Conservation (phyloP, 2,888 invertebrate genomes). For the Dyspetes luteomarginatus region DNA sequence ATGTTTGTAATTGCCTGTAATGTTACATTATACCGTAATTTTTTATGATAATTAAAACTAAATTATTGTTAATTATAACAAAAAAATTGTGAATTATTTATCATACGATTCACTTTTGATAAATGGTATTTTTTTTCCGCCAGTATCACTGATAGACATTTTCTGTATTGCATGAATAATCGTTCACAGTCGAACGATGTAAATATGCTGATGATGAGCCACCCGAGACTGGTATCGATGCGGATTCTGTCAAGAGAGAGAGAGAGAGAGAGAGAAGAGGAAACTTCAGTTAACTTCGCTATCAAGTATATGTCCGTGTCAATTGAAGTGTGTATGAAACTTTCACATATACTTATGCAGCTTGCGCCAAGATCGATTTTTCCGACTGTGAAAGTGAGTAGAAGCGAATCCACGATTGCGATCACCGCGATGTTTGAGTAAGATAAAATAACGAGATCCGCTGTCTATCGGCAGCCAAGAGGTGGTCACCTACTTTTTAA, state of each 20-base stretch:
- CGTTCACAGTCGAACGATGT: constrained; percentile 35
- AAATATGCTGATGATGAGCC: not conserved
- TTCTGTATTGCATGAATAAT: constrained; percentile 14
- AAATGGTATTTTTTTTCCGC: constrained; percentile 1
- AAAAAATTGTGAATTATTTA: not conserved
- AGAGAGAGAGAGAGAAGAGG: not conserved
- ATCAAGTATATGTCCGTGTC: not conserved
- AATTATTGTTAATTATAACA: not conserved
- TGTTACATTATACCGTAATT: too few species aligned
- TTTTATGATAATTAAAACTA: too few species aligned
- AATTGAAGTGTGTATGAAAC: not conserved
- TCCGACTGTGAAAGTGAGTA: not conserved
- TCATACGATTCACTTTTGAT: not conserved
- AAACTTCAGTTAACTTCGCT: not conserved
- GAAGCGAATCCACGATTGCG: constrained; percentile 6
- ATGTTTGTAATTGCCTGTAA: too few species aligned
- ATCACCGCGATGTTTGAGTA: constrained; percentile 1
- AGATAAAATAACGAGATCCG: constrained; percentile 13
- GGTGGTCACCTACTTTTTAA: constrained; percentile 51
- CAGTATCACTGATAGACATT: too few species aligned
- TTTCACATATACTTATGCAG: too few species aligned
- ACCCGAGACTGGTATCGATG: constrained; percentile 13
- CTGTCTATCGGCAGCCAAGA: constrained; percentile 12
- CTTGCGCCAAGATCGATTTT: constrained; percentile 31
- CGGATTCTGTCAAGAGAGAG: constrained; percentile 3